phyloP scores from a whole-genome alignment of 2,113 vertebrate species.

The Todiramphus saurophagus region DNA sequence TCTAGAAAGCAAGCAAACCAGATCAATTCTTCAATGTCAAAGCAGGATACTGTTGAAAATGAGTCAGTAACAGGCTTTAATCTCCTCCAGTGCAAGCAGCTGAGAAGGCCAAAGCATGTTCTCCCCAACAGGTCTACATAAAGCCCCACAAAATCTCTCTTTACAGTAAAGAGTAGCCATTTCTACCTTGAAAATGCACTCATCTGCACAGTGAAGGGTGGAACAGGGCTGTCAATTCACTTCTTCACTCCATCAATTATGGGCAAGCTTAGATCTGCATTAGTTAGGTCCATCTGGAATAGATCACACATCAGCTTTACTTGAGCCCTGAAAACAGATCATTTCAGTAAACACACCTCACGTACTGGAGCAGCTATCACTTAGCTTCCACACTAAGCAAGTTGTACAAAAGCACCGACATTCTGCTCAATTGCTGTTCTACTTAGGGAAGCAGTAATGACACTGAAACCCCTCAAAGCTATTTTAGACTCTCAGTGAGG shows the following conservation, averaged over 20 bases:
- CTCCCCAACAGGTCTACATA: not conserved
- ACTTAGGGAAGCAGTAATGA: not conserved
- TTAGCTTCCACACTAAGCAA: not conserved
- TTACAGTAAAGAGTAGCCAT: not conserved
- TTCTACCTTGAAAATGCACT: not conserved
- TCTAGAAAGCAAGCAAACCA: not conserved
- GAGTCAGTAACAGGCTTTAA: not conserved
- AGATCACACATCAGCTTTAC: not conserved
- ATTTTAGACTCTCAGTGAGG: not conserved
- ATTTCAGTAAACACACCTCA: not conserved
- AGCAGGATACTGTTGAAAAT: not conserved
- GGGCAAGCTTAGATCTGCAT: not conserved
- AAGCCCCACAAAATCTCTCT: not conserved
- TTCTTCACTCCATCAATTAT: not conserved
- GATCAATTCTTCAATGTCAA: not conserved
- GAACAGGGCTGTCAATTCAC: not conserved
- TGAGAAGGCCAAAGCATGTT: not conserved
- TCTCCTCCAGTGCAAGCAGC: not conserved
- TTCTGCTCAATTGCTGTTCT: not conserved
- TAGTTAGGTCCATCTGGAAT: not conserved
- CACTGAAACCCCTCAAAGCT: not conserved
- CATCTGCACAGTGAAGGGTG: not conserved
- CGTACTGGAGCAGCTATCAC: not conserved
- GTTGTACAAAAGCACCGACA: not conserved
- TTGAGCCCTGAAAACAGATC: not conserved